Percentiles rank a stretch among this genome's conserved stretches.
phyloP scores from a whole-genome alignment of 2,797 vertebrate species.

The Arrhamphus sclerolepis region DNA sequence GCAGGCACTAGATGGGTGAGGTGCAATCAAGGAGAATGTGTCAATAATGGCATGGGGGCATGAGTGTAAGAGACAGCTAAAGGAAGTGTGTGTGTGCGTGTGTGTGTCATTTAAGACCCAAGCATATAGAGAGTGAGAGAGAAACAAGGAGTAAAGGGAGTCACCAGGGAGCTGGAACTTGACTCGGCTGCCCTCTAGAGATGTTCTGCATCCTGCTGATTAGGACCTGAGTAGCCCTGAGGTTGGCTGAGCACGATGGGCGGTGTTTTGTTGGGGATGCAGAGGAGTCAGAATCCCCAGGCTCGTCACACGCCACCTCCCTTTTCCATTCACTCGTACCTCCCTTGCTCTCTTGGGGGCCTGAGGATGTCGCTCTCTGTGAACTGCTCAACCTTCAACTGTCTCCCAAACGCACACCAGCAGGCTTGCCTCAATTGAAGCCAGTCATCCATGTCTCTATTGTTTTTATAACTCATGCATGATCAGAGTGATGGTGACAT shows the following conservation, averaged over 20 bases:
- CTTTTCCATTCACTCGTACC: slow-evolving; percentile 48
- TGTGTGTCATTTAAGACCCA: slow-evolving; percentile 34
- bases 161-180: slow-evolving; percentile 75
- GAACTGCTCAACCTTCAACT: slow-evolving; percentile 73
- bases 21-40: slow-evolving; percentile 78
- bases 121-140: slow-evolving; percentile 37
- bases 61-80: slow-evolving; percentile 59
- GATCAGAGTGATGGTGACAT: slow-evolving; percentile 67
- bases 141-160: slow-evolving; percentile 53
- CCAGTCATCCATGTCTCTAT: slow-evolving; percentile 55
- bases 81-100: slow-evolving; percentile 49
- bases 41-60: slow-evolving; percentile 70
- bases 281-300: slow-evolving; percentile 54
- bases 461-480: slow-evolving; percentile 68
- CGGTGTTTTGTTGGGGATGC: slow-evolving; percentile 19
- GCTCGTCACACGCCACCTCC: slow-evolving; percentile 56
- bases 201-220: slow-evolving; percentile 82
- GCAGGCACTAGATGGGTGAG: slow-evolving; percentile 67
- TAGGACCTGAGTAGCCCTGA: slow-evolving; percentile 72
- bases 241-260: slow-evolving; percentile 54
- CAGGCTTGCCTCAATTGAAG: slow-evolving; percentile 39
- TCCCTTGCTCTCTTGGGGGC: slow-evolving; percentile 43
- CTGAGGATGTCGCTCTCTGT: slow-evolving; percentile 70
- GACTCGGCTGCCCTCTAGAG: slow-evolving; percentile 64
- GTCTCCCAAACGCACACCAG: slow-evolving; percentile 64